A percentile compares a stretch with the other conserved stretches of the same genome.
Conservation (phyloP, 2,888 invertebrate genomes). For the Diadegma fenestrale region DNA sequence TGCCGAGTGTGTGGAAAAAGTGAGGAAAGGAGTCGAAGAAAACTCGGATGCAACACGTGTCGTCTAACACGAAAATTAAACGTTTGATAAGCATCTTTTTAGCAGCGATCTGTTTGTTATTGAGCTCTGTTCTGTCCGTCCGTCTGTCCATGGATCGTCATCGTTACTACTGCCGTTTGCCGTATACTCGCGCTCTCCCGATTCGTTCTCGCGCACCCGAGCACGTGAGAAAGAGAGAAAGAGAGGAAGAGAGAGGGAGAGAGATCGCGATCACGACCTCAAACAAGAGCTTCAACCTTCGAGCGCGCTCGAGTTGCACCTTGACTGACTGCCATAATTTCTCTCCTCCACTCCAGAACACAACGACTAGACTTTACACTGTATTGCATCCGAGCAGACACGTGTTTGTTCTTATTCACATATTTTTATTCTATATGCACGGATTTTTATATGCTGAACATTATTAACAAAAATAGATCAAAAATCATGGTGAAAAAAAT, state of each 20-base stretch:
- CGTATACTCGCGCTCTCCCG: conserved; percentile 38
- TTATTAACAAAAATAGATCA: neutral
- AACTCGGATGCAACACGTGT: conserved; percentile 40
- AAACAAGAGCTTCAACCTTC: conserved; percentile 67
- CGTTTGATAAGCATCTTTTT: neutral
- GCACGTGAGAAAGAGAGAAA: conserved; percentile 1
- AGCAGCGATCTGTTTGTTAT: conserved; percentile 38
- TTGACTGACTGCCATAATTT: conserved; percentile 70
- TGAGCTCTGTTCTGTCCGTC: conserved; percentile 16
- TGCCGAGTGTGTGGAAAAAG: neutral
- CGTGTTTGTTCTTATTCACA: conserved; percentile 10
- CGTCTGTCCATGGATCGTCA: conserved; percentile 20
- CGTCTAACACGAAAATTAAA: conserved; percentile 13
- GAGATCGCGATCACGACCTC: conserved; percentile 66
- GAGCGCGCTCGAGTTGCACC: conserved; percentile 68
- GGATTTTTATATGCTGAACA: neutral
- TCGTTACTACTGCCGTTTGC: conserved; percentile 36
- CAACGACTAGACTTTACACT: conserved; percentile 33
- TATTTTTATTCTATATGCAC: neutral
- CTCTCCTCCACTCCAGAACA: conserved; percentile 66
- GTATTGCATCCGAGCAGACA: conserved; percentile 13
- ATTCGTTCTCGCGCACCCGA: conserved; percentile 67
- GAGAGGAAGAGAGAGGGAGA: neutral
- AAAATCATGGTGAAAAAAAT: neutral
- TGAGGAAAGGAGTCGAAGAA: conserved; percentile 15